phyloP scores from a whole-genome alignment of 2,113 vertebrate species.

The Petrocephalus zakoni region DNA sequence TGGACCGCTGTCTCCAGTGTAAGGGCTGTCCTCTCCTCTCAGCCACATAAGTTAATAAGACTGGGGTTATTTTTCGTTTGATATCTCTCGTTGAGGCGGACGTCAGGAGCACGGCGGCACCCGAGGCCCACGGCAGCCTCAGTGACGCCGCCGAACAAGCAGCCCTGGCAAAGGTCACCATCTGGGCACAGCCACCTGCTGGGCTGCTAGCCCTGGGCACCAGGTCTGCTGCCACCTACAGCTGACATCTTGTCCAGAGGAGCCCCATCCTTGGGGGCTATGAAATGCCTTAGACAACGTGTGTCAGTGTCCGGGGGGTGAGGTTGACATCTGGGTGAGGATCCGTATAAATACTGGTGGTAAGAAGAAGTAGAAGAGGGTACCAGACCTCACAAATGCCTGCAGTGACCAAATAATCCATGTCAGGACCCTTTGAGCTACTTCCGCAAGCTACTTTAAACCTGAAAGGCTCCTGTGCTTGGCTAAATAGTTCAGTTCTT shows the following conservation, averaged over 20 bases:
- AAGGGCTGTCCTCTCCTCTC: not conserved
- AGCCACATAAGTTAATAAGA: not conserved
- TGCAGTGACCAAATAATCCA: not conserved
- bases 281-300: not conserved
- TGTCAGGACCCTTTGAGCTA: not conserved
- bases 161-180: not conserved
- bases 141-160: not conserved
- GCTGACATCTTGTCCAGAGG: not conserved
- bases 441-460: not conserved
- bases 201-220: not conserved
- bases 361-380: not conserved
- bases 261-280: not conserved
- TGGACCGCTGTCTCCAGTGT: not conserved
- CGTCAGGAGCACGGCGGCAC: not conserved
- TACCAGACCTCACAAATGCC: not conserved
- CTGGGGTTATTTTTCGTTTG: not conserved
- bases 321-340: not conserved
- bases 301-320: not conserved
- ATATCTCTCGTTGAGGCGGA: not conserved
- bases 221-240: not conserved
- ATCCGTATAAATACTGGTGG: too few species aligned
- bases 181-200: not conserved
- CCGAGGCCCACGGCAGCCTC: not conserved
- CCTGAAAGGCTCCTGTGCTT: not conserved
- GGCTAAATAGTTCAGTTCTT: not conserved